Conservation (phyloP, 2,797 vertebrate species). For the Ispidina picta region DNA sequence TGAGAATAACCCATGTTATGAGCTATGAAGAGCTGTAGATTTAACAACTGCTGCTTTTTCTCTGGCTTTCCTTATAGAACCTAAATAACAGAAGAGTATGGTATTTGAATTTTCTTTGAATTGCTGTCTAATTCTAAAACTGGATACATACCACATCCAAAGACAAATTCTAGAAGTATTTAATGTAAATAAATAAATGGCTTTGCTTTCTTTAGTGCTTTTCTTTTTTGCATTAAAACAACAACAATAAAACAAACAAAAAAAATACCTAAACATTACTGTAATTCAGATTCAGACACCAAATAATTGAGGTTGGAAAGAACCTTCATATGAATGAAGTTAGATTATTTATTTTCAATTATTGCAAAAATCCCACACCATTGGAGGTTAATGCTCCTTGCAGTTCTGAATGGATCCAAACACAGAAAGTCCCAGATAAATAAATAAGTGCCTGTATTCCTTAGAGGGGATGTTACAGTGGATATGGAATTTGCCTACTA, state of each 20-base stretch:
- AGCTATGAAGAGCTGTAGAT: not conserved
- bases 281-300: not conserved
- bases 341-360: not conserved
- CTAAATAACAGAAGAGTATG: not conserved
- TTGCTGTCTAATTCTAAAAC: not conserved
- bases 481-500: not conserved
- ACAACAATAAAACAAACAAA: too few species aligned
- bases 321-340: not conserved
- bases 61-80: not conserved
- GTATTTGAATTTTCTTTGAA: too few species aligned
- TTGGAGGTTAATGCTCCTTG: not conserved
- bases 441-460: not conserved
- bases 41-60: not conserved
- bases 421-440: not conserved
- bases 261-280: not conserved
- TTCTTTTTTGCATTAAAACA: not conserved
- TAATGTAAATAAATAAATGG: not conserved
- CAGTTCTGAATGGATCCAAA: not conserved
- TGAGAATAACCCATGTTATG: not conserved
- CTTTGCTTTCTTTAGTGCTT: not conserved
- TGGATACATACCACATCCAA: not conserved
- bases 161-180: not conserved
- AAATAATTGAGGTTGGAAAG: not conserved
- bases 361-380: not conserved
- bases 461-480: fast-evolving